These are phyloP conservation scores for Stenopsyche tienmushanensis DNA, from an alignment of 1,140 invertebrate genomes.

Conservation along the genomic window DNA sequence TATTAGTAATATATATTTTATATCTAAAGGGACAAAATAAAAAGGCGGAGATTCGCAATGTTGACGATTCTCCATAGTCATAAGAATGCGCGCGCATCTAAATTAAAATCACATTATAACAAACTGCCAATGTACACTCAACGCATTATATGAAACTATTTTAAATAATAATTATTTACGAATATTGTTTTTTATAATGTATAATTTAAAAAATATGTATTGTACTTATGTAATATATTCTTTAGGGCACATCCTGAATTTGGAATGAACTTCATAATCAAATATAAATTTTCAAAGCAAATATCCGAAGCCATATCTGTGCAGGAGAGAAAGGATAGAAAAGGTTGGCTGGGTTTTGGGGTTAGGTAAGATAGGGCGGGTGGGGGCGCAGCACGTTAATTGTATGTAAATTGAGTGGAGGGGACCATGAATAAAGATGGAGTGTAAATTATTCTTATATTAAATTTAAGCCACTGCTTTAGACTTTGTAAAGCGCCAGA, in stretches of 20 bases:
- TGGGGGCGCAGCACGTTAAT: conserved; percentile 7
- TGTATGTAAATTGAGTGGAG: conserved; percentile 28
- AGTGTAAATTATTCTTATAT: conserved; percentile 29
- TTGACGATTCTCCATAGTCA: too few relatives aligned
- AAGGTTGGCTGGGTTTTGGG: neutral
- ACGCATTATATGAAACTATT: too few relatives aligned
- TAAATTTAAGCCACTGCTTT: conserved; percentile 20
- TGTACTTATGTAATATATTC: too few relatives aligned
- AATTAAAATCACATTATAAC: too few relatives aligned
- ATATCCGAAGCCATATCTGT: conserved; percentile 9
- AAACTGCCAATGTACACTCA: too few relatives aligned
- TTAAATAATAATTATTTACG: too few relatives aligned
- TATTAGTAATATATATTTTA: too few relatives aligned
- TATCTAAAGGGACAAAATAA: too few relatives aligned
- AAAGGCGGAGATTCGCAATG: too few relatives aligned
- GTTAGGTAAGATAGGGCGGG: neutral
- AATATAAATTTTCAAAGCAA: conserved; percentile 18
- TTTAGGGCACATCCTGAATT: neutral
- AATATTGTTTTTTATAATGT: too few relatives aligned
- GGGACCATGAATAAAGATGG: conserved; percentile 26
- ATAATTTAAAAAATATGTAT: too few relatives aligned
- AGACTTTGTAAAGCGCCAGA: neutral
- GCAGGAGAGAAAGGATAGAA: conserved; percentile 7
- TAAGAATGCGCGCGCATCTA: too few relatives aligned
- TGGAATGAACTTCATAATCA: conserved; percentile 9